These are phyloP conservation scores for Ylistrum balloti DNA, from an alignment of 1,140 invertebrate genomes.

Conservation along the genomic window DNA sequence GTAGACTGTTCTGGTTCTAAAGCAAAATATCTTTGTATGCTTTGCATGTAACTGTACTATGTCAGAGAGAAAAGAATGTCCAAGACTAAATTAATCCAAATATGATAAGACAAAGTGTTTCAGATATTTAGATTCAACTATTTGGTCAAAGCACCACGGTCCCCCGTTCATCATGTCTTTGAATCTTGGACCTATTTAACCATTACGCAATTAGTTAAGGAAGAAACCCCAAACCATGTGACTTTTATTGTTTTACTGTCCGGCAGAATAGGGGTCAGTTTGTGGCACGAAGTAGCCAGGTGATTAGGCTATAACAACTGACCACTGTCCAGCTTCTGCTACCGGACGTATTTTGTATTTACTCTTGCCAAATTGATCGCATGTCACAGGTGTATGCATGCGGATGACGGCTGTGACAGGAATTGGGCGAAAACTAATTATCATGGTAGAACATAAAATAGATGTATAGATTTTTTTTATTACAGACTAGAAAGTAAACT, in stretches of 20 bases:
- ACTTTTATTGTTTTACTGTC: background rate
- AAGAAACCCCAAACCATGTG: background rate
- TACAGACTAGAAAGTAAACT: no score
- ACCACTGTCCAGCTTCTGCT: slow-evolving; percentile 12
- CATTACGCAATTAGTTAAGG: background rate
- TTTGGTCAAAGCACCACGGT: no score
- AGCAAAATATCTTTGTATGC: no score
- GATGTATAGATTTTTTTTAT: no score
- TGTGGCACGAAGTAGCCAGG: background rate
- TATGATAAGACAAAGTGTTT: no score
- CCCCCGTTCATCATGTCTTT: no score
- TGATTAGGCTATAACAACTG: background rate
- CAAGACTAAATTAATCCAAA: no score
- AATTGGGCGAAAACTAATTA: background rate
- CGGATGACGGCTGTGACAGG: background rate
- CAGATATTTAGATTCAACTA: no score
- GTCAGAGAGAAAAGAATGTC: no score
- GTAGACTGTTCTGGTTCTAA: no score
- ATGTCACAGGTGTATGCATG: background rate
- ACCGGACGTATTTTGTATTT: background rate
- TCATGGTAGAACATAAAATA: background rate
- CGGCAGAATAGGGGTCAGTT: background rate
- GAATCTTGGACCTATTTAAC: background rate
- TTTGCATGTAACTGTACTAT: no score
- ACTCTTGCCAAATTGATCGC: background rate